Evolutionary conservation across 1,140 invertebrate species (phyloP).

Genomic region (Drosophila pachea): DNA sequence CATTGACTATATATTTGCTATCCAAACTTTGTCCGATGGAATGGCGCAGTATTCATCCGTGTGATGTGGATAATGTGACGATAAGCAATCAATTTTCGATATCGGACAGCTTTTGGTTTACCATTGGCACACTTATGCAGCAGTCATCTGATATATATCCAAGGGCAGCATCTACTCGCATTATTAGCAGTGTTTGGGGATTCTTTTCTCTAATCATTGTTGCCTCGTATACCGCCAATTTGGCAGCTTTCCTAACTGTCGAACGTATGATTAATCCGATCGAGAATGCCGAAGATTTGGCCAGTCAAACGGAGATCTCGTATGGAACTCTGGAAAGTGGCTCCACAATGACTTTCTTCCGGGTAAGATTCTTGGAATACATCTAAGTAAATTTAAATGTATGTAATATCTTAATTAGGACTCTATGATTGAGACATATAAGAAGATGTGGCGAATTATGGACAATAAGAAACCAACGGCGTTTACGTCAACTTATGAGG

Average conservation of each 20-base stretch:
- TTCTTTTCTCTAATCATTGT: constrained; percentile 97
- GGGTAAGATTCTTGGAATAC: constrained; percentile 80
- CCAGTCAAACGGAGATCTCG: constrained; percentile 86
- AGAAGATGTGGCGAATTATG: constrained; percentile 86
- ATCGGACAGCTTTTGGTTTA: constrained; percentile 87
- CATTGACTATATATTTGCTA: constrained; percentile 95
- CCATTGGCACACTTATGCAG: constrained; percentile 93
- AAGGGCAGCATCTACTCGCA: constrained; percentile 93
- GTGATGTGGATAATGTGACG: constrained; percentile 87
- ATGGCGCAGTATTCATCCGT: constrained; percentile 92
- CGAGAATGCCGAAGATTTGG: constrained; percentile 92
- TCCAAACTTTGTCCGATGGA: constrained; percentile 97
- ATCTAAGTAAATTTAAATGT: background rate
- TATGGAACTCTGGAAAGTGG: constrained; percentile 89
- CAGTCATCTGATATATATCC: constrained; percentile 94
- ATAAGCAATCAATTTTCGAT: constrained; percentile 96
- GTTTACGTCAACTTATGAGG: constrained; percentile 86
- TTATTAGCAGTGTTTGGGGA: constrained; percentile 97
- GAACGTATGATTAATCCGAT: constrained; percentile 93
- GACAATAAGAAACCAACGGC: constrained; percentile 85
- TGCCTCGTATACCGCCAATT: constrained; percentile 95
- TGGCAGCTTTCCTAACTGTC: constrained; percentile 95
- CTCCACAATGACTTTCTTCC: constrained; percentile 88
- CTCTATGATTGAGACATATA: constrained; percentile 85
- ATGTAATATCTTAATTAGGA: constrained; percentile 56